Evolutionary conservation across 2,113 vertebrate genomes (phyloP), one percentile per base, ranked within the genome.

Genomic region (Campylomormyrus numenius): DNA sequence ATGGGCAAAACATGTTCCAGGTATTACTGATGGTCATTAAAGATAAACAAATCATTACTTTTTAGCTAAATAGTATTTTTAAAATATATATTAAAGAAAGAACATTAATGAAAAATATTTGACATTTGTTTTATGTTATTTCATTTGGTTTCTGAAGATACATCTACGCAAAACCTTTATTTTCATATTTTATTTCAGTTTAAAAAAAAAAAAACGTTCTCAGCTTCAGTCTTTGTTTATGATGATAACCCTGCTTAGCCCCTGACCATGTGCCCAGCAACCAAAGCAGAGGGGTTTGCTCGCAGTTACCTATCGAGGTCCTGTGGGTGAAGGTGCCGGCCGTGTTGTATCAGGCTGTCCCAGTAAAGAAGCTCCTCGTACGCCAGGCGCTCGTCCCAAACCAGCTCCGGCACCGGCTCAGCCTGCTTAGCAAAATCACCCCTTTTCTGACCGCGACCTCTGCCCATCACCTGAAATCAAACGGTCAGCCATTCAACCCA

Each of bases 281-380:
- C 13, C 48, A 53, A 15, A 39, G n/a, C 27, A 27, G 7, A 31
- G 46, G 5, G 45, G 24, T 70, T 88, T 53, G 89, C 91, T 89
- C 45, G 62, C 91, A 86, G 80, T 89, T 94, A 96, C 96, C 96
- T 95, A 66, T 96, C 92, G 58, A 95, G 96, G 53, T 97, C 95
- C 0, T 94, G 93, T 0, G 95, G 95, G 10, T 94, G 94, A 35
- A 97, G 95, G 2, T 91, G 93, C 92, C 94, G 94, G 39, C 96
- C 96, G 31, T 94, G 91, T 45, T 95, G 95, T 5, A 97, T 94
- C 74, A 96, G 92, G 39, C 91, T 93, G 92, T 96, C 96, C 96
- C 96, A 97, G 93, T 96, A 96, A 45, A 96, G 94, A 88, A 97
- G 96, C 94, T 97, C 96, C 86, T 96, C 94, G 9, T 96, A 96